A percentile compares a stretch with the other conserved stretches of the same genome.
phyloP scores from a whole-genome alignment of 2,113 vertebrate species.

The Atractosteus spatula region DNA sequence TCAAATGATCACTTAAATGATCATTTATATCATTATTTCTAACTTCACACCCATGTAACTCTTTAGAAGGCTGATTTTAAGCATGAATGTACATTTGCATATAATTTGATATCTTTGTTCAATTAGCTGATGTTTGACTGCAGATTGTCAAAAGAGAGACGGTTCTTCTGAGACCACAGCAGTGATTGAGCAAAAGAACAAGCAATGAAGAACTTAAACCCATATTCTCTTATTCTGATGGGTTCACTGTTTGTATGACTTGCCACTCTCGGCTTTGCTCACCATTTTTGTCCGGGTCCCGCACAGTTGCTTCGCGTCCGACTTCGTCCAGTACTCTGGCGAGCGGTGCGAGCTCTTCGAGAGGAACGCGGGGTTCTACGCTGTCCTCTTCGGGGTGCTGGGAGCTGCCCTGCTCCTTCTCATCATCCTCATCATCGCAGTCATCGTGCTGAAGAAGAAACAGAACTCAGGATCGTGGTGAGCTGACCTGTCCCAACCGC shows the following conservation, averaged over 20 bases:
- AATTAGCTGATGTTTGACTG: background rate
- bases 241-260: background rate
- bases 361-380: constrained; percentile 56
- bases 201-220: background rate
- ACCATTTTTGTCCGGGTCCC: background rate
- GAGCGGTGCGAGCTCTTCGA: constrained; percentile 48
- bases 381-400: constrained; percentile 58
- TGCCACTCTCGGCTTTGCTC: background rate
- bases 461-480: constrained; percentile 27
- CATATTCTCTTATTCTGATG: no score
- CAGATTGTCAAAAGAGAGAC: no score
- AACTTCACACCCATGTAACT: background rate
- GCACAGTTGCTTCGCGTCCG: constrained; percentile 47
- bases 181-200: background rate
- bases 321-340: constrained; percentile 49
- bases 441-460: constrained; percentile 32
- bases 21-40: background rate
- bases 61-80: background rate
- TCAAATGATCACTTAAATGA: no score
- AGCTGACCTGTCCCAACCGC: no score
- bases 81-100: background rate
- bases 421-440: constrained; percentile 31
- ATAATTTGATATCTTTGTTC: background rate
- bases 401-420: constrained; percentile 43
- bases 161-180: background rate